A percentile compares a stretch with the other conserved stretches of the same genome.
Conservation (phyloP, 2,797 vertebrate species). For the Dromococcyx pavoninus region DNA sequence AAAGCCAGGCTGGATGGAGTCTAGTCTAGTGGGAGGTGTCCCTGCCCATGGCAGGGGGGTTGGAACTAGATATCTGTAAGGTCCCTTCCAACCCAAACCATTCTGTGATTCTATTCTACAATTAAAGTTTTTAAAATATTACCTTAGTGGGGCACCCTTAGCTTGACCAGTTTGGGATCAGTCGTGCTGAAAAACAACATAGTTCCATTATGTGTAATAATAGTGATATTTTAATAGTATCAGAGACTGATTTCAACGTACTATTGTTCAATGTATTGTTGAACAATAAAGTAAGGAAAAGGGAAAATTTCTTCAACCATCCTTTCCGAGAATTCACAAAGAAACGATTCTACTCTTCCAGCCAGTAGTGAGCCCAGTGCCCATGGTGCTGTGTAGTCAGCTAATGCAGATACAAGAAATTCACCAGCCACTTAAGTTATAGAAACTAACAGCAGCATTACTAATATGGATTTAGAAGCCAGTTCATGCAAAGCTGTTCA, state of each 20-base stretch:
- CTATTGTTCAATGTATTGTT: background rate
- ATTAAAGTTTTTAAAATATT: background rate
- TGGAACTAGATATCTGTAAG: too few species aligned
- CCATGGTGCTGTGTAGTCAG: background rate
- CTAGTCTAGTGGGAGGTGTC: too few species aligned
- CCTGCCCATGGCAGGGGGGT: too few species aligned
- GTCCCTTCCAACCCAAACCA: too few species aligned
- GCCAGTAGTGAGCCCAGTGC: background rate
- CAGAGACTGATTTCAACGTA: too few species aligned
- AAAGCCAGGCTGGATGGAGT: too few species aligned
- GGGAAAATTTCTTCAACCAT: background rate
- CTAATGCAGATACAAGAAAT: fast-evolving
- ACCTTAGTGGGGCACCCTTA: background rate
- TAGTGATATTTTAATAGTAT: background rate
- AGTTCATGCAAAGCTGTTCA: background rate
- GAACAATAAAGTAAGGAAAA: background rate
- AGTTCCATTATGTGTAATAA: background rate
- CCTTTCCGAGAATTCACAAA: background rate
- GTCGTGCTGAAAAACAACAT: background rate
- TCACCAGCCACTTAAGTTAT: background rate
- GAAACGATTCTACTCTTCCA: fast-evolving
- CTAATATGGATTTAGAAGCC: background rate
- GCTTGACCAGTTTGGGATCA: background rate
- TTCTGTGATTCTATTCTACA: too few species aligned
- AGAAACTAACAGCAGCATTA: background rate